Conservation (phyloP, 2,113 vertebrate genomes). For the Gymnarchus niloticus region DNA sequence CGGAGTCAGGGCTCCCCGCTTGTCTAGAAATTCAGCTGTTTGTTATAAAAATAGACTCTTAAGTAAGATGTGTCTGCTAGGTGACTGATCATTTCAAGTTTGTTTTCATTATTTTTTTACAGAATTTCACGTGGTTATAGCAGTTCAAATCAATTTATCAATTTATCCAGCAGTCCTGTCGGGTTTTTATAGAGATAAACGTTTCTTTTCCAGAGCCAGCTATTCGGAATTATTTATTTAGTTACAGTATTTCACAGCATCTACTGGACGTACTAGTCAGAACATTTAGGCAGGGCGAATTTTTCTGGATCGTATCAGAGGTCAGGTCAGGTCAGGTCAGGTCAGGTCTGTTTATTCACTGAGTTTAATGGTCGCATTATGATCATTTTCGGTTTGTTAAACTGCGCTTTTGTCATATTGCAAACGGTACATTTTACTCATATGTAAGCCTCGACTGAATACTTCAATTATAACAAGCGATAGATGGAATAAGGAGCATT, state of each 20-base stretch:
- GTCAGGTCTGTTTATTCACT: background rate
- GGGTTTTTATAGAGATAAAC: background rate
- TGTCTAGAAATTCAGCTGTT: background rate
- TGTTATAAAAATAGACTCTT: constrained; percentile 18
- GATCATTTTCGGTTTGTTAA: background rate
- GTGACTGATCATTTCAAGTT: background rate
- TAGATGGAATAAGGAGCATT: background rate
- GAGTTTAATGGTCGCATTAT: background rate
- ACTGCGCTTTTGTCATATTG: background rate
- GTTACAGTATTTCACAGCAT: background rate
- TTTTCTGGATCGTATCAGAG: background rate
- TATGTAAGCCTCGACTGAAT: background rate
- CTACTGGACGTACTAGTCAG: background rate
- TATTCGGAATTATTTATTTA: background rate
- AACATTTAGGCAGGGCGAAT: background rate
- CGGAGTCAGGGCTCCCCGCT: background rate
- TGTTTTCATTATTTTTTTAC: background rate
- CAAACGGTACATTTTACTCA: background rate
- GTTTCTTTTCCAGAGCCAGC: background rate
- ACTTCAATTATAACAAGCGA: background rate
- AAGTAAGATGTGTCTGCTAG: background rate
- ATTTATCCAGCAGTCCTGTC: no score
- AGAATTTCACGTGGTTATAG: background rate
- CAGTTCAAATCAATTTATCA: background rate
- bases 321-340: no score